These are phyloP conservation scores for Philypnodon macrostomus DNA, from an alignment of 2,797 vertebrate species.

Conservation along the genomic window DNA sequence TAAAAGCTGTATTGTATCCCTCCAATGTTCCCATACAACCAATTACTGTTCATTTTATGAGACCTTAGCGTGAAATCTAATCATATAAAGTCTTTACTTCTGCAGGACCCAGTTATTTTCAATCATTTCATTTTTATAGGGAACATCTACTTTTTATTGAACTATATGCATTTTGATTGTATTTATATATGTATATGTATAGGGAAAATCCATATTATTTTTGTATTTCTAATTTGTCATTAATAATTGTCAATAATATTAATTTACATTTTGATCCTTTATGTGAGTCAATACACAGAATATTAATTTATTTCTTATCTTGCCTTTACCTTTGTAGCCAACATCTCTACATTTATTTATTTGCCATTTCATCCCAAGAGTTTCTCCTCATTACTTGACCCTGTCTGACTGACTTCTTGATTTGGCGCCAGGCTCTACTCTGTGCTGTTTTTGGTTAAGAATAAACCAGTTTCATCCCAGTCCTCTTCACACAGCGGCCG, in stretches of 20 bases:
- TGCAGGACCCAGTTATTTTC: too few relatives aligned
- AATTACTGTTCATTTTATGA: constrained; percentile 5
- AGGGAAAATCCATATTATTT: too few relatives aligned
- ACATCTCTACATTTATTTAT: too few relatives aligned
- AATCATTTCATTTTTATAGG: too few relatives aligned
- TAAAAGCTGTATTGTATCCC: background rate
- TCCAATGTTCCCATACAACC: background rate
- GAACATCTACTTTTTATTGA: too few relatives aligned
- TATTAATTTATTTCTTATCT: too few relatives aligned
- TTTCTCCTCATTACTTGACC: constrained; percentile 1
- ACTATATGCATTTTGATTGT: too few relatives aligned
- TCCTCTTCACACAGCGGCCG: constrained; percentile 19
- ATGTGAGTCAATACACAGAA: too few relatives aligned
- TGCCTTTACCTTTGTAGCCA: too few relatives aligned
- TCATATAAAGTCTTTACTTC: constrained; percentile 2
- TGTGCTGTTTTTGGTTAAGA: constrained; percentile 19
- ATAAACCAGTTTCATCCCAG: constrained; percentile 17
- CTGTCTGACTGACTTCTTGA: constrained; percentile 2
- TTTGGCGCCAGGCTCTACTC: constrained; percentile 1
- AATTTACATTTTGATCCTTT: too few relatives aligned
- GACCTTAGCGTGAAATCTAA: constrained; percentile 18
- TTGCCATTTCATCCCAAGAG: too few relatives aligned
- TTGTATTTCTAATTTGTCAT: background rate
- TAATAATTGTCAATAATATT: background rate
- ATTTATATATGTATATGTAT: too few relatives aligned